Conservation (phyloP, 64 coral and sea anemone species). For the Montipora foliosa region DNA sequence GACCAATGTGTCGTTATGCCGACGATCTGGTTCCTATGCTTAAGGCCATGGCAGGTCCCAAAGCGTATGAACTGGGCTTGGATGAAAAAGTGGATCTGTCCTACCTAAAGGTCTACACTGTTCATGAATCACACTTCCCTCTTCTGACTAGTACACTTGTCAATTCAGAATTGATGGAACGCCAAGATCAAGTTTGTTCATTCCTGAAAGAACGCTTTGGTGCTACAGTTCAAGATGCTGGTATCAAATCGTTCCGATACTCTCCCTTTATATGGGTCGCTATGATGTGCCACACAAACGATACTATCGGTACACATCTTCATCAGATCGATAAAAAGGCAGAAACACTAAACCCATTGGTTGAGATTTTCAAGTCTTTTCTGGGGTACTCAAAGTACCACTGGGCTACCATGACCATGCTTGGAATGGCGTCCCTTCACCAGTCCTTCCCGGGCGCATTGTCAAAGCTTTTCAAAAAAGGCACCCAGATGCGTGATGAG, state of each 20-base stretch:
- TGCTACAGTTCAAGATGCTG: slow-evolving; percentile 55
- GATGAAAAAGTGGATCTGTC: slow-evolving; percentile 82
- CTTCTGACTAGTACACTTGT: slow-evolving; percentile 62
- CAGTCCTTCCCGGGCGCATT: slow-evolving; percentile 31
- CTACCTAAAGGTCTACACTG: slow-evolving; percentile 75
- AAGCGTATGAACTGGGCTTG: slow-evolving; percentile 55
- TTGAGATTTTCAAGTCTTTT: slow-evolving; percentile 86
- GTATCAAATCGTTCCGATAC: slow-evolving; percentile 67
- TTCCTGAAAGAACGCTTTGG: slow-evolving; percentile 64
- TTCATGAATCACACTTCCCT: slow-evolving; percentile 63
- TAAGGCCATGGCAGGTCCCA: slow-evolving; percentile 82
- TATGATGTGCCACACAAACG: slow-evolving; percentile 50
- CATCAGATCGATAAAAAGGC: slow-evolving; percentile 29
- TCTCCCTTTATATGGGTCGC: slow-evolving; percentile 84
- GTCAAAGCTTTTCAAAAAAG: slow-evolving; percentile 77
- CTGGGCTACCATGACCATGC: slow-evolving; percentile 66
- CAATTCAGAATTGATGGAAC: slow-evolving; percentile 32
- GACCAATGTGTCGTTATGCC: slow-evolving; percentile 88
- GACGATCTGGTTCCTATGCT: slow-evolving; percentile 79
- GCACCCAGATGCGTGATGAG: slow-evolving; percentile 58
- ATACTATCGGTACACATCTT: slow-evolving; percentile 58
- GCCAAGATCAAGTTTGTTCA: slow-evolving; percentile 54
- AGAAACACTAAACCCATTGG: slow-evolving; percentile 69
- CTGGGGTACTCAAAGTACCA: slow-evolving; percentile 85
- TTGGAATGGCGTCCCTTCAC: slow-evolving; percentile 52